Evolutionary conservation across 2,888 invertebrate species (phyloP).

Genomic region (Molanna angustata): DNA sequence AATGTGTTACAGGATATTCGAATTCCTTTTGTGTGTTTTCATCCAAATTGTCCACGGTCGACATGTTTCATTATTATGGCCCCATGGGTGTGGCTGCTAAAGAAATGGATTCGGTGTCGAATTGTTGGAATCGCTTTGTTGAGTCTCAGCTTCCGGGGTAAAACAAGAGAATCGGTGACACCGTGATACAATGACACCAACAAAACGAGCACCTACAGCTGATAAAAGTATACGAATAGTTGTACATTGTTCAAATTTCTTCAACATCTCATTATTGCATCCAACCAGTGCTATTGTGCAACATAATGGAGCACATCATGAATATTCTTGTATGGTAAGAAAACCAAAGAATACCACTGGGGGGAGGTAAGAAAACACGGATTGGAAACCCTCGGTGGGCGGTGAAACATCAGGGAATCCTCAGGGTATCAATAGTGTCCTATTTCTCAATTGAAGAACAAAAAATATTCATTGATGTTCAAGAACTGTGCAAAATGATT

Average conservation of each 20-base stretch:
- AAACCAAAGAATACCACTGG: too few relatives aligned
- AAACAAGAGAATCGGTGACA: slow-evolving; percentile 29
- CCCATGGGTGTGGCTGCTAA: slow-evolving; percentile 24
- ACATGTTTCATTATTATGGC: slow-evolving; percentile 9
- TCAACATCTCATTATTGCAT: too few relatives aligned
- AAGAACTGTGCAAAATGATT: too few relatives aligned
- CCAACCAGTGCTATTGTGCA: too few relatives aligned
- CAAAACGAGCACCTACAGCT: slow-evolving; percentile 25
- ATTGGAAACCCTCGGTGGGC: slow-evolving; percentile 15
- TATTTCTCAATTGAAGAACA: slow-evolving; percentile 10
- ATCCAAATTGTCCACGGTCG: slow-evolving; percentile 20
- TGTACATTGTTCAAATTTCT: too few relatives aligned
- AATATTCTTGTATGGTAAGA: slow-evolving; percentile 3
- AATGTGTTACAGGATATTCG: not conserved
- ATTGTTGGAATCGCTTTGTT: slow-evolving; percentile 28
- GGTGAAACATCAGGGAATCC: slow-evolving; percentile 8
- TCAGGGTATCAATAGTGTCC: slow-evolving; percentile 9
- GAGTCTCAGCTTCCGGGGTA: slow-evolving; percentile 29
- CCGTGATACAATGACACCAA: slow-evolving; percentile 21
- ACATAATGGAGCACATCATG: not conserved
- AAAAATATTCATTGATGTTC: slow-evolving; percentile 20
- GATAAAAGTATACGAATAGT: too few relatives aligned
- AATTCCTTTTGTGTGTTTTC: slow-evolving; percentile 4
- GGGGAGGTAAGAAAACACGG: too few relatives aligned
- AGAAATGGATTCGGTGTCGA: slow-evolving; percentile 30